Evolutionary conservation across 2,888 invertebrate species (phyloP).

Genomic region (Hedya salicella): DNA sequence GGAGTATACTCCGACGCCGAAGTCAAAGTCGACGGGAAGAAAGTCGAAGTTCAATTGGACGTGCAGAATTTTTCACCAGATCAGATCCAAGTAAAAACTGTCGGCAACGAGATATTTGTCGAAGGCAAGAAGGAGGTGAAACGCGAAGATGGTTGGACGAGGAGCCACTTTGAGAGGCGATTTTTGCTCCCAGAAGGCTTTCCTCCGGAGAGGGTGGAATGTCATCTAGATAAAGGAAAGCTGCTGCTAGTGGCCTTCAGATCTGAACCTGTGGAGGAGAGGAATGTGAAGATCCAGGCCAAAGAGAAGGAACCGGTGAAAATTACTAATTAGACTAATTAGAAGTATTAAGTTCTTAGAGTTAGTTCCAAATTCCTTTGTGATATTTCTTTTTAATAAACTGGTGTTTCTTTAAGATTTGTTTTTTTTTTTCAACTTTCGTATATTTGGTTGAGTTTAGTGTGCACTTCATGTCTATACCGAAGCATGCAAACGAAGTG

Average conservation of each 20-base stretch:
- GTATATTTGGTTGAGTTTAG: too few relatives aligned
- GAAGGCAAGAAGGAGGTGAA: slow-evolving; percentile 92
- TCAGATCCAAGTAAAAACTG: slow-evolving; percentile 91
- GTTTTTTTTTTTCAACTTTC: background rate
- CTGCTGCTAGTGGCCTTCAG: slow-evolving; percentile 88
- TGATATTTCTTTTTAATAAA: slow-evolving; percentile 23
- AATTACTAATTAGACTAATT: slow-evolving; percentile 12
- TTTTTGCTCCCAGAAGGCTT: slow-evolving; percentile 91
- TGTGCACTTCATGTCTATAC: too few relatives aligned
- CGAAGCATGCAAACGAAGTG: too few relatives aligned
- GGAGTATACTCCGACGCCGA: slow-evolving; percentile 84
- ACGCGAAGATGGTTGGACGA: slow-evolving; percentile 89
- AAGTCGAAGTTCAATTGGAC: slow-evolving; percentile 89
- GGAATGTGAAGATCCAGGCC: slow-evolving; percentile 63
- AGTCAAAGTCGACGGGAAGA: slow-evolving; percentile 86
- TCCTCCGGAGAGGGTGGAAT: slow-evolving; percentile 89
- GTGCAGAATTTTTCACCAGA: slow-evolving; percentile 92
- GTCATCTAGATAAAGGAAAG: slow-evolving; percentile 91
- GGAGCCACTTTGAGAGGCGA: slow-evolving; percentile 90
- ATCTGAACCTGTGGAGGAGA: slow-evolving; percentile 68
- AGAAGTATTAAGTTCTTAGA: slow-evolving; percentile 7
- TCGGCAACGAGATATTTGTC: slow-evolving; percentile 89
- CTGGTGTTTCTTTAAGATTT: background rate
- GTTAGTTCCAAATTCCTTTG: slow-evolving; percentile 10
- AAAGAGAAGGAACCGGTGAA: slow-evolving; percentile 21